These are phyloP conservation scores for Menidia beryllina DNA, from an alignment of 2,113 vertebrate genomes.

Conservation along the genomic window DNA sequence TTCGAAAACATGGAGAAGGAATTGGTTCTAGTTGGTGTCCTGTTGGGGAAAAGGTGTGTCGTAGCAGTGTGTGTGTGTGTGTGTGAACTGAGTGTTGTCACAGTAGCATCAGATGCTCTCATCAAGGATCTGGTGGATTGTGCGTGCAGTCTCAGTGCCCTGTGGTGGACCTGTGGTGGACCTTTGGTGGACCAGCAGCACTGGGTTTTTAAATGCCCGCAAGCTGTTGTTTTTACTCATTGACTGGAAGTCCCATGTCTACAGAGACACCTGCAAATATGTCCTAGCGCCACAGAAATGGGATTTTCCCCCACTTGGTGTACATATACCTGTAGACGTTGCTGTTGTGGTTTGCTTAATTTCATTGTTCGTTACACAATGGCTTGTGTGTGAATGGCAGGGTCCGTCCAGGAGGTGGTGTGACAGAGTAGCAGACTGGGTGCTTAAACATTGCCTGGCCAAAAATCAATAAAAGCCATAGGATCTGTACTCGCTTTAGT, in stretches of 20 bases:
- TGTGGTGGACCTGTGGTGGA: conserved; percentile 5
- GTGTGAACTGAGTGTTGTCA: background rate
- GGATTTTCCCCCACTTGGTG: no score
- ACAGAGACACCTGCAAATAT: no score
- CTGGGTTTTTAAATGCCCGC: no score
- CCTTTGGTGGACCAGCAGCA: no score
- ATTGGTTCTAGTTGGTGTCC: background rate
- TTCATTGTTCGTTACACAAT: background rate
- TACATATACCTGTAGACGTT: no score
- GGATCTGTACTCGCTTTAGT: no score
- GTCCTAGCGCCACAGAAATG: no score
- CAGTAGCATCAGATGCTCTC: background rate
- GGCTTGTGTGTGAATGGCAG: background rate
- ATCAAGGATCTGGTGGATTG: background rate
- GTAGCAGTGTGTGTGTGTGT: background rate
- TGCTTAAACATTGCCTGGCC: background rate
- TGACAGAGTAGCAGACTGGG: conserved; percentile 8
- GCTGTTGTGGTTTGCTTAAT: background rate
- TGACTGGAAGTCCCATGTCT: no score
- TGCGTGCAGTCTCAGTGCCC: background rate
- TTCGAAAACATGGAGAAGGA: background rate
- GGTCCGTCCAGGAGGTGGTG: conserved; percentile 7
- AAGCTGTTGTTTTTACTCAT: no score
- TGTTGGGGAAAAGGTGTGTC: background rate
- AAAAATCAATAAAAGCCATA: no score